These are phyloP conservation scores for Hippocampus guttulatus DNA, from an alignment of 2,113 vertebrate species.

Conservation along the genomic window DNA sequence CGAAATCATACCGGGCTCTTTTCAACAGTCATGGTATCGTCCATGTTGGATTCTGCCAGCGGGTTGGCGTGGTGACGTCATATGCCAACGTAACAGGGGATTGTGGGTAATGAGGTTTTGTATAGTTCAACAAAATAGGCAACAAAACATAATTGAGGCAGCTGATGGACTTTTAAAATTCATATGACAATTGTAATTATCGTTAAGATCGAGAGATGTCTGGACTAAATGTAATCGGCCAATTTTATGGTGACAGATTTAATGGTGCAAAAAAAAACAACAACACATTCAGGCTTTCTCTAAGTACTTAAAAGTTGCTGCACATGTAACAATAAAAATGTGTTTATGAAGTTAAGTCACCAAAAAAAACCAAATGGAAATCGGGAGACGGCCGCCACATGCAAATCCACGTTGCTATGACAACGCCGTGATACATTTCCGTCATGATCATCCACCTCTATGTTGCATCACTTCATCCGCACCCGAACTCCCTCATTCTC, in stretches of 20 bases:
- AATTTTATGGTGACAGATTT: not conserved
- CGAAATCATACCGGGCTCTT: slow-evolving; percentile 63
- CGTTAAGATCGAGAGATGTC: no score
- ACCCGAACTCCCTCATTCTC: slow-evolving; percentile 16
- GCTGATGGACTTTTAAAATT: no score
- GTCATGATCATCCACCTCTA: slow-evolving; percentile 29
- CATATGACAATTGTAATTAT: no score
- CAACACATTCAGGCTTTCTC: not conserved
- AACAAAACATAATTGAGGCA: not conserved
- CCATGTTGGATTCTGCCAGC: slow-evolving; percentile 62
- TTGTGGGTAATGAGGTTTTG: slow-evolving; percentile 59
- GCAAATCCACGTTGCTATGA: slow-evolving; percentile 45
- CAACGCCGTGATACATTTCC: slow-evolving; percentile 38
- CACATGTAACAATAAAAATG: not conserved
- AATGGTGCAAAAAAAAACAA: not conserved
- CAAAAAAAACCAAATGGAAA: slow-evolving; percentile 25
- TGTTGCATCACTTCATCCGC: slow-evolving; percentile 57
- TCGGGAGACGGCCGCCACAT: not conserved
- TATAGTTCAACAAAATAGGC: not conserved
- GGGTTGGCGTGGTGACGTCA: slow-evolving; percentile 32
- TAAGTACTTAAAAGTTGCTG: not conserved
- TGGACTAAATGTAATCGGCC: no score
- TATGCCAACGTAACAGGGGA: not conserved
- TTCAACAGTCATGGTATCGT: slow-evolving; percentile 71
- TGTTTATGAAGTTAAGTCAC: not conserved